Evolutionary conservation across 1,140 invertebrate species (phyloP), one percentile per base, ranked within the genome.

Genomic region (Trissolcus basalis): DNA sequence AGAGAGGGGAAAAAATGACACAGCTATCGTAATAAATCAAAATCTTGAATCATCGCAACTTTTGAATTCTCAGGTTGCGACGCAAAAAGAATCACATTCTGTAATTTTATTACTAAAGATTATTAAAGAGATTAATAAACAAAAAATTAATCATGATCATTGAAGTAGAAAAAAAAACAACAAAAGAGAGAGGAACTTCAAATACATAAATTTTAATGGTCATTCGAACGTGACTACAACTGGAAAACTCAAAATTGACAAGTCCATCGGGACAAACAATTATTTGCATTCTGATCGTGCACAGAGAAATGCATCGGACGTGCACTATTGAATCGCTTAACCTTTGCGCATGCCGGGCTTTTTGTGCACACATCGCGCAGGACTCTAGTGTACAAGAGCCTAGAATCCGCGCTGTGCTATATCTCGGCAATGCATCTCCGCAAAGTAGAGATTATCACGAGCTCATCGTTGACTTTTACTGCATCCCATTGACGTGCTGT

Each of bases 401-500:
- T 71, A 60, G 64, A 61, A 68, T 64, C 50, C 58, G 33, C 59
- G 44, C 44, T 61, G 61, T 71, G 75, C 64, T 47, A 64, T 78
- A 78, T 78, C 75, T 78, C 6, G 48, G 58, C 51, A 50, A 69
- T 69, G 75, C 69, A 78, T 78, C 75, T 73, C 19, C 49, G 36
- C 64, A 43, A 72, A 45, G 47, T 60, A 49, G 50, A 78, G 75
- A 78, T 78, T 69, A 78, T 73, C 65, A 45, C 56, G 55, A 60
- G 54, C 59, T 59, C 69, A 70, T 73, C 76, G 70, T 65, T 67
- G 65, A 78, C 76, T 78, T 78, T 78, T 78, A 78, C 76, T 63
- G 61, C 69, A 64, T 53, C 33, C 10, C 76, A 78, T 78, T 78
- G 76, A 73, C 55, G 76, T 78, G 60, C 59, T 15, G 27, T 45